Percentiles rank a stretch among this genome's conserved stretches.
These are phyloP conservation scores for Loris lydekkerianus DNA, from an alignment of 2,797 vertebrate species.

Conservation along the genomic window DNA sequence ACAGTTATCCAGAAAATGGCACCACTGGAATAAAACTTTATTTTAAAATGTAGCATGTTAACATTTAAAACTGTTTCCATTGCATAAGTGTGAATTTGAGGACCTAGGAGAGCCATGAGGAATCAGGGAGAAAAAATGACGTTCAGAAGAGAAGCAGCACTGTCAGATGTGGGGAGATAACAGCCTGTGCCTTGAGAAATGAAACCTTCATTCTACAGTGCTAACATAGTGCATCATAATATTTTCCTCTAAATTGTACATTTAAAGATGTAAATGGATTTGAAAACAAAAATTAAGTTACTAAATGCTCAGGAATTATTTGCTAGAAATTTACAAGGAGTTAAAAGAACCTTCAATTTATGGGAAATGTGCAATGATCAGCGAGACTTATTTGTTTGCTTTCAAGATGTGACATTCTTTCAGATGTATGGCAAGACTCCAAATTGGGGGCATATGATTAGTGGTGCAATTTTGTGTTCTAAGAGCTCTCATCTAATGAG, in stretches of 20 bases:
- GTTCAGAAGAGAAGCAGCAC: neutral
- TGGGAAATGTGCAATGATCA: conserved; percentile 23
- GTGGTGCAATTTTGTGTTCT: conserved; percentile 21
- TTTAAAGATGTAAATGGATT: conserved; percentile 2
- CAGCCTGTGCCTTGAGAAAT: neutral
- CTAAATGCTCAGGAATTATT: conserved; percentile 19
- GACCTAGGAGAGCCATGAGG: neutral
- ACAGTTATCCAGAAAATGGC: neutral
- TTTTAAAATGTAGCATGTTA: neutral
- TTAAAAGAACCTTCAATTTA: neutral
- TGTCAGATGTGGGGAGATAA: neutral
- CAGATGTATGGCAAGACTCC: neutral
- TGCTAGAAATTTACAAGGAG: conserved; percentile 31
- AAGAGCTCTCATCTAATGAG: neutral
- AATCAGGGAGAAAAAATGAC: neutral
- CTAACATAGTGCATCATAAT: neutral
- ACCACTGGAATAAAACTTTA: no score
- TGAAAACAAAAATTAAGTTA: neutral
- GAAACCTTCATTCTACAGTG: neutral
- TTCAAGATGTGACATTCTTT: conserved; percentile 63
- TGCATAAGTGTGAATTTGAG: neutral
- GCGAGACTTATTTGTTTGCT: conserved; percentile 50
- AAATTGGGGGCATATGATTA: neutral
- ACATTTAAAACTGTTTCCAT: neutral
- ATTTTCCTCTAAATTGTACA: conserved; percentile 41